These are phyloP conservation scores for Loxodonta africana DNA, from an alignment of 2,113 vertebrate species.

Conservation along the genomic window DNA sequence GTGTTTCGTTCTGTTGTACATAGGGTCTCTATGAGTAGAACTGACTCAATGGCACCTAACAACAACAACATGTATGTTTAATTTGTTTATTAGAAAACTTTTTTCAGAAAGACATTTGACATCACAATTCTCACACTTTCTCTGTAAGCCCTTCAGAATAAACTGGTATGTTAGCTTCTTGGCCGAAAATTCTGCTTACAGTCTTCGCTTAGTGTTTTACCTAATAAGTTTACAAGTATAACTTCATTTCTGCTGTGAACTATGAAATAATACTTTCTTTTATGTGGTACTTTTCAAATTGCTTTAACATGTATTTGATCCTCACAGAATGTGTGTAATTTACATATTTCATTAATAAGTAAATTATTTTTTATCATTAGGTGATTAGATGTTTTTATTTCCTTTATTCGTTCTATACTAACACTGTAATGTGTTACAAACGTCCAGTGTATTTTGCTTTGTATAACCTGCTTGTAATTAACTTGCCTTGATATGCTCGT, in stretches of 20 bases:
- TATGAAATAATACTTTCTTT: background rate
- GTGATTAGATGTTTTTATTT: background rate
- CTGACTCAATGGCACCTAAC: background rate
- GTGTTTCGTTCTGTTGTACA: background rate
- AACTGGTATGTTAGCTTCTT: background rate
- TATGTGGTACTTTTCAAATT: background rate
- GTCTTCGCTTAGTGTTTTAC: background rate
- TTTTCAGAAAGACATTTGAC: background rate
- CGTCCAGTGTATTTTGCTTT: background rate
- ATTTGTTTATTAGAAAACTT: background rate
- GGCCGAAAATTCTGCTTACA: background rate
- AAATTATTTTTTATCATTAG: background rate
- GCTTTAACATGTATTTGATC: background rate
- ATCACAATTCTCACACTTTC: background rate
- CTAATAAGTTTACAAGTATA: background rate
- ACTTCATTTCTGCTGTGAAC: background rate
- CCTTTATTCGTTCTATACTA: background rate
- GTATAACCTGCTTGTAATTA: background rate
- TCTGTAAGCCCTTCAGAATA: background rate
- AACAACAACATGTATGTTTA: background rate
- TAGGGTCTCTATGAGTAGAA: background rate
- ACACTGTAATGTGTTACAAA: background rate
- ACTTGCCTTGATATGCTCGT: background rate
- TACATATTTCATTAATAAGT: background rate
- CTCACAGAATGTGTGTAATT: slow-evolving; percentile 16